These are phyloP conservation scores for Sphyrna mokarran DNA, from an alignment of 2,113 vertebrate genomes.

Conservation along the genomic window DNA sequence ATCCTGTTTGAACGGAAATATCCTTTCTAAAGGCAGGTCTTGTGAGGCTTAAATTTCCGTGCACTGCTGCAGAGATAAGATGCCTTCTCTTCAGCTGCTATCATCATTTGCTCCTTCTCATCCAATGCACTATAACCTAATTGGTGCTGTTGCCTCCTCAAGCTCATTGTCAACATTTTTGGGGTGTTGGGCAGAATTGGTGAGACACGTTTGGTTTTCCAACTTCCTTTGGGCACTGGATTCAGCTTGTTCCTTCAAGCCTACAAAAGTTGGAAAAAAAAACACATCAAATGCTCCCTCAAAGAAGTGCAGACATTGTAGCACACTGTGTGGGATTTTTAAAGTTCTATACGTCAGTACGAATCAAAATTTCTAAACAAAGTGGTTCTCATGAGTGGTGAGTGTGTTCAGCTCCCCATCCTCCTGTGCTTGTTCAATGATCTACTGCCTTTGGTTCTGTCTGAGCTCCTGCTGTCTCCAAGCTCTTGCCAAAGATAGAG, in stretches of 20 bases:
- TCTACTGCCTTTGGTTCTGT: too few relatives aligned
- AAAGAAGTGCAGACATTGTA: neutral
- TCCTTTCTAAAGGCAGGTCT: neutral
- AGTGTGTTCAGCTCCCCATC: too few relatives aligned
- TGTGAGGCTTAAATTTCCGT: neutral
- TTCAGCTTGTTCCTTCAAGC: neutral
- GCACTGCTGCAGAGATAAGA: neutral
- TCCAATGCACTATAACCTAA: neutral
- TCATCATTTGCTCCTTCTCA: neutral
- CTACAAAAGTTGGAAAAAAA: neutral
- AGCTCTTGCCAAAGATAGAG: too few relatives aligned
- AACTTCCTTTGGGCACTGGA: neutral
- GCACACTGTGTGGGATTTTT: neutral
- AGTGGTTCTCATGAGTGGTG: too few relatives aligned
- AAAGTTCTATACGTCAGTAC: neutral
- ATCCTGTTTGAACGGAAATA: neutral
- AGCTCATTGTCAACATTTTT: neutral
- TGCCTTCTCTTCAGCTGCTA: neutral
- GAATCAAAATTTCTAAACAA: neutral
- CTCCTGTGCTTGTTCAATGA: too few relatives aligned
- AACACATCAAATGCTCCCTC: neutral
- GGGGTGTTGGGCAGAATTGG: neutral
- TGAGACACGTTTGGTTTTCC: neutral
- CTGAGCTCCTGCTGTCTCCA: too few relatives aligned
- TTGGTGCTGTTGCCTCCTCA: neutral